phyloP scores from a whole-genome alignment of 1,140 invertebrate species.

The Homarus americanus region DNA sequence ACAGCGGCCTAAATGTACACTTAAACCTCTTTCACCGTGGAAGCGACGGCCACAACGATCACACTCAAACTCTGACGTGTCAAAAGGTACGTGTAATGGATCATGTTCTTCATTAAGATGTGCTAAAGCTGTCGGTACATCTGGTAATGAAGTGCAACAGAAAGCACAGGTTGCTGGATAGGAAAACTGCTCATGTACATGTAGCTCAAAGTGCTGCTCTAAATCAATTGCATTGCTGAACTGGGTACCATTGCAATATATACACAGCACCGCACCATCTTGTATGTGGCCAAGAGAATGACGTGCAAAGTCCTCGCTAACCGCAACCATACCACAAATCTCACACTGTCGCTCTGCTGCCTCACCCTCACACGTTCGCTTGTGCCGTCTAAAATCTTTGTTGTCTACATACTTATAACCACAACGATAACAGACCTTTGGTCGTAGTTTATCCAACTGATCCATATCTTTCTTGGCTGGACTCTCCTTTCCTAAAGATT shows the following conservation, averaged over 20 bases:
- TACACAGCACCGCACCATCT: constrained; percentile 67
- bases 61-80: constrained; percentile 67
- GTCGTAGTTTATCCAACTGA: constrained; percentile 54
- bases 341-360: constrained; percentile 54
- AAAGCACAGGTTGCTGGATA: constrained; percentile 74
- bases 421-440: constrained; percentile 73
- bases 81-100: constrained; percentile 62
- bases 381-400: constrained; percentile 70
- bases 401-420: constrained; percentile 59
- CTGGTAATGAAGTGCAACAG: constrained; percentile 68
- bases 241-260: constrained; percentile 73
- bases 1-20: constrained; percentile 71
- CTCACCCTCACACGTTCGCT: constrained; percentile 69
- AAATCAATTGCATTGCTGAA: constrained; percentile 59
- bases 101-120: constrained; percentile 73
- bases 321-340: constrained; percentile 58
- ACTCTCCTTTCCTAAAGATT: not conserved
- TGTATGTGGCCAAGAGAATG: constrained; percentile 72
- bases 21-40: constrained; percentile 72
- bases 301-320: constrained; percentile 69
- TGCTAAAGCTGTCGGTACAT: constrained; percentile 68
- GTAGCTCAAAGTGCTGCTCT: constrained; percentile 73
- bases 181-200: constrained; percentile 74
- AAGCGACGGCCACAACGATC: constrained; percentile 71
- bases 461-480: constrained; percentile 63